A percentile compares a stretch with the other conserved stretches of the same genome.
Conservation (phyloP, 2,797 vertebrate genomes). For the Pipistrellus pipistrellus region DNA sequence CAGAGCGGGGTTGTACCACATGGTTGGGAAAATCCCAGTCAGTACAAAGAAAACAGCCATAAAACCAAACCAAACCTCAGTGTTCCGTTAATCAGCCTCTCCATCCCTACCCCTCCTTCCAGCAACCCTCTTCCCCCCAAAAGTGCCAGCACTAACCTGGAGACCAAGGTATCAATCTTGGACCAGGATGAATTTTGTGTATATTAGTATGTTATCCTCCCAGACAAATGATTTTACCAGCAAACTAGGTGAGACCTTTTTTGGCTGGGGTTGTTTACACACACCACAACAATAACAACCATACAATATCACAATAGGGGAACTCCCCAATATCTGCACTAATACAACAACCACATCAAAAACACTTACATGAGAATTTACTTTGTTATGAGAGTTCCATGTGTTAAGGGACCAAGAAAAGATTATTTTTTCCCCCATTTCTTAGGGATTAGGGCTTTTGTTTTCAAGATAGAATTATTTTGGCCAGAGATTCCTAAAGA, state of each 20-base stretch:
- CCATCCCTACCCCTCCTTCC: neutral
- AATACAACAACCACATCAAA: neutral
- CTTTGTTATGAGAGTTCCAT: neutral
- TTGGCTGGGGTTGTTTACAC: neutral
- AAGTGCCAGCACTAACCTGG: neutral
- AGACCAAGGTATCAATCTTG: neutral
- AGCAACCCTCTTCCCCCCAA: neutral
- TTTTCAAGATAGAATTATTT: conserved; percentile 41
- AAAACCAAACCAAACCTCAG: neutral
- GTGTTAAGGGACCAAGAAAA: neutral
- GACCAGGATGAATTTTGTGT: neutral
- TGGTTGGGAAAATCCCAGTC: neutral
- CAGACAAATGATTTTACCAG: conserved; percentile 5
- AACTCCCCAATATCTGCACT: neutral
- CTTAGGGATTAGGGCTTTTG: neutral
- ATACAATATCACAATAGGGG: neutral
- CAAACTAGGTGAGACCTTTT: conserved; percentile 20
- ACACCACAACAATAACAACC: too few relatives aligned
- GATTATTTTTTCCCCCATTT: neutral
- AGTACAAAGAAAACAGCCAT: neutral
- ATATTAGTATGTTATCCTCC: neutral
- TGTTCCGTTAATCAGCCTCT: neutral
- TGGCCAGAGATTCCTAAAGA: neutral
- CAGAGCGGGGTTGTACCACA: neutral
- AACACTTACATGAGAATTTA: conserved; percentile 29